Evolutionary conservation across 2,797 vertebrate genomes (phyloP), one percentile per base, ranked within the genome.

Genomic region (Anas bahamensis): DNA sequence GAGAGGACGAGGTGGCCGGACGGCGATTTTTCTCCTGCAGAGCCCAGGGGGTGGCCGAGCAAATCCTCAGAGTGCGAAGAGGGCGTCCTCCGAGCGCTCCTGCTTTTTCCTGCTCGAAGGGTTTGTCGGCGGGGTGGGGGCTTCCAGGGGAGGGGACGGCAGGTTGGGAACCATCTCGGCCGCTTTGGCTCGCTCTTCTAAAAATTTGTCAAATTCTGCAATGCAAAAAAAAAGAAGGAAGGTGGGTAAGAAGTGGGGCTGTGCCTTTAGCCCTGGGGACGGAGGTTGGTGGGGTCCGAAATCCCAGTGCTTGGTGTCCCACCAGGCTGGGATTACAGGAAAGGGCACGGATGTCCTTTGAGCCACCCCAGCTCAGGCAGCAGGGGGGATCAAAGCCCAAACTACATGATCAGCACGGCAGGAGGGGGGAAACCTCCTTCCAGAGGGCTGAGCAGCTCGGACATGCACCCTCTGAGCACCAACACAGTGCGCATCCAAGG

Each of bases 101-200:
- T 98, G 92, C 95, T 99, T 99, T 98, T 99, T 99, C 95, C 98
- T 98, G 96, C 97, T 96, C 76, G 94, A 94, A 78, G 72, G 97
- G 94, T 87, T 98, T 94, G 95, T 97, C 10, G 98, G 97, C 21
- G 98, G 97, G 56, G 97, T 79, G 1, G 98, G 98, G 44, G 98
- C 97, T 59, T 98, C 98, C 86, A 88, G 93, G 1, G 99, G 99
- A 73, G 98, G 99, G 4, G 98, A 98, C 2, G 99, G 99, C 82
- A 99, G 97, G 65, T 96, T 98, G 76, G 99, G 99, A 68, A 98
- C 96, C 97, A 98, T 98, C 96, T 99, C 99, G 7, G 98, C 99
- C 6, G 99, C 99, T 98, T 99, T 99, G 97, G 99, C 99, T 97
- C 99, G 95, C 97, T 99, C 99, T 98, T 99, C 99, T 39, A 99